These are phyloP conservation scores for Sesia bembeciformis DNA, from an alignment of 2,888 invertebrate species.

Conservation along the genomic window DNA sequence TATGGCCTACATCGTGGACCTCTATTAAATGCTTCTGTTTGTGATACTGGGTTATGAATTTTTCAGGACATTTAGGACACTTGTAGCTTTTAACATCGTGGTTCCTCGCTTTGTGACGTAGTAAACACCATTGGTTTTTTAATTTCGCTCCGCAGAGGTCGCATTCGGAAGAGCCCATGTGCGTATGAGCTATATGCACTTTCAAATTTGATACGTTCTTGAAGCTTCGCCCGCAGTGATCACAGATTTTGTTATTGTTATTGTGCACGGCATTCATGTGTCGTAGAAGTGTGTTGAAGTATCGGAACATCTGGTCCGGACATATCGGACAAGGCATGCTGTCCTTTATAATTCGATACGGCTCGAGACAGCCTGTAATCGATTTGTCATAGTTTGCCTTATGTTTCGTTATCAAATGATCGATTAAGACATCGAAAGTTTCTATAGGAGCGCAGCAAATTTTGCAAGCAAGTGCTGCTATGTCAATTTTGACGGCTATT, in stretches of 20 bases:
- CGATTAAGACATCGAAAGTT: constrained; percentile 39
- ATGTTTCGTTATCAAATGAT: constrained; percentile 46
- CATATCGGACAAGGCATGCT: constrained; percentile 54
- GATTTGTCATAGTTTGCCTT: constrained; percentile 49
- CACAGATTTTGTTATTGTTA: constrained; percentile 55
- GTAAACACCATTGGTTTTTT: constrained; percentile 51
- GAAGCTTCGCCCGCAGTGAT: constrained; percentile 54
- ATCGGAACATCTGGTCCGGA: constrained; percentile 36
- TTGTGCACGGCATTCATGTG: constrained; percentile 57
- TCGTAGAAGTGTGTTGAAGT: constrained; percentile 45
- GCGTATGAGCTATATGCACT: constrained; percentile 48
- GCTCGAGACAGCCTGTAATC: constrained; percentile 42
- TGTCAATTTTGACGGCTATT: constrained; percentile 48
- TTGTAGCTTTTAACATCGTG: constrained; percentile 57
- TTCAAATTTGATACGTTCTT: constrained; percentile 44
- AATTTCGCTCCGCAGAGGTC: constrained; percentile 44
- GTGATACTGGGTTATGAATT: constrained; percentile 67
- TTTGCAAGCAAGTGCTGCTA: constrained; percentile 43
- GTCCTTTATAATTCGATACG: constrained; percentile 48
- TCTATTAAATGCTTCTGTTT: constrained; percentile 69
- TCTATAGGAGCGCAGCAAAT: constrained; percentile 30
- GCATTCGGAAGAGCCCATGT: constrained; percentile 48
- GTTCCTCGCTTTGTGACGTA: constrained; percentile 48
- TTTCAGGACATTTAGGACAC: constrained; percentile 52
- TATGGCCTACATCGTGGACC: constrained; percentile 57